phyloP scores from a whole-genome alignment of 2,797 vertebrate genomes.

The Poeciliopsis presidionis region DNA sequence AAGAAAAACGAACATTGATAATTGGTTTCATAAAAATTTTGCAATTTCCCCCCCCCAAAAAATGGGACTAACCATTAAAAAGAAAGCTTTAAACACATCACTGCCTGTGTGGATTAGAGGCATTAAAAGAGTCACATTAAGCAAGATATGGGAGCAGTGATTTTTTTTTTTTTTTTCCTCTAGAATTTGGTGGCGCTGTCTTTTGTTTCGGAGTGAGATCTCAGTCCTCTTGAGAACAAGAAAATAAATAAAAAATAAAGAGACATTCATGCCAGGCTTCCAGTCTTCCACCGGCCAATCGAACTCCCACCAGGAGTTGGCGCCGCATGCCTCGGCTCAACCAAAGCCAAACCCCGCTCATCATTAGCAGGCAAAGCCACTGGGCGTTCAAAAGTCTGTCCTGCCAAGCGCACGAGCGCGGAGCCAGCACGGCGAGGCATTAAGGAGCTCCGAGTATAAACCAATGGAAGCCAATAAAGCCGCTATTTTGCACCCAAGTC shows the following conservation, averaged over 20 bases:
- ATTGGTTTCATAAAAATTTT: background rate
- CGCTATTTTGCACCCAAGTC: slow-evolving; percentile 40
- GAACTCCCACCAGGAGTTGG: slow-evolving; percentile 65
- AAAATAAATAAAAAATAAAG: slow-evolving; percentile 13
- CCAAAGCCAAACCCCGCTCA: slow-evolving; percentile 60
- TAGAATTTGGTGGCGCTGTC: slow-evolving; percentile 12
- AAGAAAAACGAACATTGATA: too few relatives aligned
- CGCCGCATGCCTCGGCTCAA: slow-evolving; percentile 40
- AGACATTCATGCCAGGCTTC: slow-evolving; percentile 63
- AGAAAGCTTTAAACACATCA: background rate
- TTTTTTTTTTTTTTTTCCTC: slow-evolving; percentile 31
- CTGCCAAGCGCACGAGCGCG: slow-evolving; percentile 50
- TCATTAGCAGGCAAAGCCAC: slow-evolving; percentile 62
- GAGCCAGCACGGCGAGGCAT: slow-evolving; percentile 35
- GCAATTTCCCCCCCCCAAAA: background rate
- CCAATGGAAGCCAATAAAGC: slow-evolving; percentile 50
- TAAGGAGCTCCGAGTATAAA: slow-evolving; percentile 39
- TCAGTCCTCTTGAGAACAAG: slow-evolving; percentile 46
- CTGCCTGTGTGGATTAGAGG: background rate
- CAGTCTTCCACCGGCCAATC: slow-evolving; percentile 54
- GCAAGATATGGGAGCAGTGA: background rate
- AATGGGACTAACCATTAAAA: background rate
- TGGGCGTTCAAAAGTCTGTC: slow-evolving; percentile 52
- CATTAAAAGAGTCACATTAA: background rate
- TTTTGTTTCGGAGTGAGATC: slow-evolving; percentile 52